Evolutionary conservation across 23 tunicate genomes (phyloP), one percentile per base, ranked within the genome.

Genomic region (Ascidia mentula): DNA sequence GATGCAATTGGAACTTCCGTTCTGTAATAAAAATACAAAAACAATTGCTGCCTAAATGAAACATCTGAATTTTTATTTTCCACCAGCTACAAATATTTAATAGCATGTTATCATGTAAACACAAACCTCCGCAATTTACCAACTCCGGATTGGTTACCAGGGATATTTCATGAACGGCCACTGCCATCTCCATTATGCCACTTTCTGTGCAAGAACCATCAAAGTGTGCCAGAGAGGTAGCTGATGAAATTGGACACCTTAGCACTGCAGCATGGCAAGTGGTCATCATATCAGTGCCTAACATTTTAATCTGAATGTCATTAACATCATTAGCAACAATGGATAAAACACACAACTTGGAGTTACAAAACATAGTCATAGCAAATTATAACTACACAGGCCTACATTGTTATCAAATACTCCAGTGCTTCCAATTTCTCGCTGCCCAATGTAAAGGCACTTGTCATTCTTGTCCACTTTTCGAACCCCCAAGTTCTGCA

Each of bases 221-320:
- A 78, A 91, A 91, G 82, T 91, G 97, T 32, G 71, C 91, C 31
- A 91, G 42, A 17, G 97, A 71, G 15, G 91, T 82, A 34, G 80
- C 84, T 33, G 73, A 37, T 12, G 86, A 77, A 31, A 34, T 31
- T 1, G 45, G 59, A 73, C 87, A 84, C 2, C 75, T 71, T n/a
- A 91, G 46, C 26, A 91, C 85, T 36, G 38, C 91, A 39, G 60
- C 59, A 79, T 91, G 97, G 72, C 97, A 91, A 33, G 97, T 91
- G 6, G 97, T 91, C 70, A 79, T 79, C 97, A 91, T 91, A 77
- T 91, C 97, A 12, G 88, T 80, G 18, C 97, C 97, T 6, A 91
- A 53, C 65, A 53, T 53, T 53, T 53, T 53, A 53, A 53, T 53
- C 65, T 53, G 24, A 26, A 53, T 6, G 24, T 53, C 65, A 53